These are phyloP conservation scores for Stegastes partitus DNA, from an alignment of 2,113 vertebrate species.

Conservation along the genomic window DNA sequence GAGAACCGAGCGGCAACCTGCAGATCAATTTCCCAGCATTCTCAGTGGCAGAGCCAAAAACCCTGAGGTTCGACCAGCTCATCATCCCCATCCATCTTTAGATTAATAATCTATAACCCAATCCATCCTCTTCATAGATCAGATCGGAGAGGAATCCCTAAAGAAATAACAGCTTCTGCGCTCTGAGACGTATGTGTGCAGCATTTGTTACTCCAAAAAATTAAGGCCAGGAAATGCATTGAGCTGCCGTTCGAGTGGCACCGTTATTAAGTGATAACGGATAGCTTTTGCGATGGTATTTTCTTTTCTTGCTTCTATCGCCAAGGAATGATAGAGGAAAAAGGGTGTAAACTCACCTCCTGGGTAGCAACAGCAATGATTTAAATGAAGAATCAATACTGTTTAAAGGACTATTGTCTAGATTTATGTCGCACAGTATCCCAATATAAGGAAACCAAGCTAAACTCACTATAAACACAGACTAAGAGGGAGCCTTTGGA, in stretches of 20 bases:
- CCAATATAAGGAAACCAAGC: too few species aligned
- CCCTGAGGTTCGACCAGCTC: conserved; percentile 14
- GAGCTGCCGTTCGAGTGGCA: not conserved
- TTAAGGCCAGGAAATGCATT: not conserved
- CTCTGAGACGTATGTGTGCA: conserved; percentile 1
- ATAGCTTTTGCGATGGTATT: not conserved
- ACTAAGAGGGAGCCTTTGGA: too few species aligned
- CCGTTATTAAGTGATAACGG: not conserved
- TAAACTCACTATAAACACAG: too few species aligned
- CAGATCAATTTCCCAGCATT: conserved; percentile 51
- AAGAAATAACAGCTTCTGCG: conserved; percentile 39
- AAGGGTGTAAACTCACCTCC: not conserved
- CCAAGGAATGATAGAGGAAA: not conserved
- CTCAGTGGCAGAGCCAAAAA: conserved; percentile 29
- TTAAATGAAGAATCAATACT: conserved; percentile 36
- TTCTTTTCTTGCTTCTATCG: not conserved
- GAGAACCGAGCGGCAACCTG: conserved; percentile 30
- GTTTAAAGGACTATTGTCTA: not conserved
- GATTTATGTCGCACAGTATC: not conserved
- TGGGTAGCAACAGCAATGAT: conserved; percentile 5
- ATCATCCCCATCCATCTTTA: conserved; percentile 55
- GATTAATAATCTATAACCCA: conserved; percentile 71
- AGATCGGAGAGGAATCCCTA: conserved; percentile 36
- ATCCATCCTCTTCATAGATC: conserved; percentile 66
- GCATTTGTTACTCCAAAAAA: conserved; percentile 17